A percentile compares a stretch with the other conserved stretches of the same genome.
phyloP scores from a whole-genome alignment of 2,113 vertebrate species.

The Lophura nycthemera region DNA sequence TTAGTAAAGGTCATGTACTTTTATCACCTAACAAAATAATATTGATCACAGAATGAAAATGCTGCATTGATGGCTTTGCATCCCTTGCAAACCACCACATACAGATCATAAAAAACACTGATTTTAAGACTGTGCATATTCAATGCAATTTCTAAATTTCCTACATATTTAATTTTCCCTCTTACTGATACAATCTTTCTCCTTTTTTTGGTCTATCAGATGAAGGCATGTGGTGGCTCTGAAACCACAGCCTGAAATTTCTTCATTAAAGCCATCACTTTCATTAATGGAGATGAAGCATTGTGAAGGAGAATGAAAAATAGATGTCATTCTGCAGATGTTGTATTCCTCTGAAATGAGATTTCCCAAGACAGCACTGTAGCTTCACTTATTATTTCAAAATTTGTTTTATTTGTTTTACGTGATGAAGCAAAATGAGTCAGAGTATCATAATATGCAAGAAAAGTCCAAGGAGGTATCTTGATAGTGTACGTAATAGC shows the following conservation, averaged over 20 bases:
- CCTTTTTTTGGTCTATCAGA: not conserved
- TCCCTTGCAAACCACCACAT: not conserved
- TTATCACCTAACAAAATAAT: not conserved
- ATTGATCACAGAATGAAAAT: not conserved
- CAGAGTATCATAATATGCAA: not conserved
- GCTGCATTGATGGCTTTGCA: not conserved
- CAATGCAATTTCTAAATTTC: not conserved
- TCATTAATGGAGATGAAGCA: not conserved
- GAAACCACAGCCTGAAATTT: not conserved
- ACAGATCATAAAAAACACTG: not conserved
- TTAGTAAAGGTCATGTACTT: not conserved
- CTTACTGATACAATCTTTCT: not conserved
- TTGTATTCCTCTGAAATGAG: not conserved
- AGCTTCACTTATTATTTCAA: not conserved
- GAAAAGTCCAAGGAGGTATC: not conserved
- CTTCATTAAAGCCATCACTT: not conserved
- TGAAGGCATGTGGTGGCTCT: not conserved
- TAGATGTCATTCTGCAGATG: not conserved
- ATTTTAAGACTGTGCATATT: not conserved
- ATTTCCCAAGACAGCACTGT: not conserved
- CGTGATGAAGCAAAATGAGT: not conserved
- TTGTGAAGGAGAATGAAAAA: not conserved
- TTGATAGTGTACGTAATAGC: not conserved
- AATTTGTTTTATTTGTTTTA: conserved; percentile 4
- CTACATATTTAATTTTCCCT: not conserved